A percentile compares a stretch with the other conserved stretches of the same genome.
Conservation (phyloP, 1,140 invertebrate species). For the Papilio glaucus region DNA sequence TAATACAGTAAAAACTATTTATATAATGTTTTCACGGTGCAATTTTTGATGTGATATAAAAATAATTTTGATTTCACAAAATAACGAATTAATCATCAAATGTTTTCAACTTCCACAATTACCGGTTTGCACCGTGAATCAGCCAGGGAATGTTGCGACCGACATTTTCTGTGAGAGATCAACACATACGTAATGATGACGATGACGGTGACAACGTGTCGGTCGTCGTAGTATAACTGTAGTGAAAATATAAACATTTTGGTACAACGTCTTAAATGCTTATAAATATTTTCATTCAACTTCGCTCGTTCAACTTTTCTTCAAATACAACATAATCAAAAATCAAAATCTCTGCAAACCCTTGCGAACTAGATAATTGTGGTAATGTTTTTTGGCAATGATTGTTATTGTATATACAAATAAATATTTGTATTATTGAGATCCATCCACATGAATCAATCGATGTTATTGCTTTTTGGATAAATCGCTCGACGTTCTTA, state of each 20-base stretch:
- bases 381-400: no score
- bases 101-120: conserved; percentile 2
- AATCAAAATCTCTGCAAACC: no score
- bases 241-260: background rate
- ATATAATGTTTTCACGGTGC: background rate
- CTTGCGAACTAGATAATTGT: no score
- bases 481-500: no score
- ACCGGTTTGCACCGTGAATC: background rate
- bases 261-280: background rate
- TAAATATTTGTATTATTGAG: no score
- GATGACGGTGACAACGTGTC: no score
- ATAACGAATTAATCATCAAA: background rate
- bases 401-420: no score
- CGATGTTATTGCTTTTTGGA: no score
- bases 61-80: background rate
- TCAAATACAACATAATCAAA: no score
- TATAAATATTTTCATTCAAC: background rate
- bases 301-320: background rate
- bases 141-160: background rate
- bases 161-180: background rate
- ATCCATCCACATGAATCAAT: no score
- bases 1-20: background rate
- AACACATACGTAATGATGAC: background rate
- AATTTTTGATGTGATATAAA: background rate
- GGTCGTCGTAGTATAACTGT: no score